Evolutionary conservation across 1,140 invertebrate species (phyloP).

Genomic region (Leptinotarsa defecta): DNA sequence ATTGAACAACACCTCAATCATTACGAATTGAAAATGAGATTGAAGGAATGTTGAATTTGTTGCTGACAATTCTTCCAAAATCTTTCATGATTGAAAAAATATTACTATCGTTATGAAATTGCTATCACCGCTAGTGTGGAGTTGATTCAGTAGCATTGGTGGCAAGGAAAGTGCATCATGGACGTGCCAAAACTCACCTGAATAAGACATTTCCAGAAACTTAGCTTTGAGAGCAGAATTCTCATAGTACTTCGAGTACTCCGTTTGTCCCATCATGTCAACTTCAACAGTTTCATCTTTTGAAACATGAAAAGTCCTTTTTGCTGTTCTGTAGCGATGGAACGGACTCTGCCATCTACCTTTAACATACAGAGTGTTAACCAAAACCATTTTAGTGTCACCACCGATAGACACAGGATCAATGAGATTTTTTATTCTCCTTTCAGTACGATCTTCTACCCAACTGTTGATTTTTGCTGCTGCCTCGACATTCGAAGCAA

Average conservation of each 20-base stretch:
- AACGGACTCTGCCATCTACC: constrained; percentile 65
- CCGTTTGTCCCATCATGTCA: constrained; percentile 31
- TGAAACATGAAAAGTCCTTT: constrained; percentile 57
- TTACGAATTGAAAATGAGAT: no score
- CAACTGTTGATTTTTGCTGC: constrained; percentile 69
- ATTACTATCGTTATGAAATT: no score
- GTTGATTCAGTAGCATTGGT: no score
- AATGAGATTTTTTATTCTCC: constrained; percentile 73
- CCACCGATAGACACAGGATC: constrained; percentile 59
- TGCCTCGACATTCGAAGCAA: constrained; percentile 52
- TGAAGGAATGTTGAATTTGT: no score
- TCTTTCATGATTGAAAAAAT: no score
- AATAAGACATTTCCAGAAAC: constrained; percentile 64
- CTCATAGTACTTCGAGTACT: constrained; percentile 58
- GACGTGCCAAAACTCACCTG: constrained; percentile 43
- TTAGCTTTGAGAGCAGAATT: constrained; percentile 59
- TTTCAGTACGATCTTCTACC: constrained; percentile 73
- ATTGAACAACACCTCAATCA: no score
- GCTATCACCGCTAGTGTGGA: no score
- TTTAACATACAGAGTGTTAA: constrained; percentile 87
- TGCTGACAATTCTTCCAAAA: no score
- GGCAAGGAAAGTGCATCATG: no score
- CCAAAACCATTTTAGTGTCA: constrained; percentile 67
- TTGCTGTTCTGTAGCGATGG: constrained; percentile 53
- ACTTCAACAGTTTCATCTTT: constrained; percentile 47